phyloP scores from a whole-genome alignment of 2,113 vertebrate species.

The Elgaria multicarinata region DNA sequence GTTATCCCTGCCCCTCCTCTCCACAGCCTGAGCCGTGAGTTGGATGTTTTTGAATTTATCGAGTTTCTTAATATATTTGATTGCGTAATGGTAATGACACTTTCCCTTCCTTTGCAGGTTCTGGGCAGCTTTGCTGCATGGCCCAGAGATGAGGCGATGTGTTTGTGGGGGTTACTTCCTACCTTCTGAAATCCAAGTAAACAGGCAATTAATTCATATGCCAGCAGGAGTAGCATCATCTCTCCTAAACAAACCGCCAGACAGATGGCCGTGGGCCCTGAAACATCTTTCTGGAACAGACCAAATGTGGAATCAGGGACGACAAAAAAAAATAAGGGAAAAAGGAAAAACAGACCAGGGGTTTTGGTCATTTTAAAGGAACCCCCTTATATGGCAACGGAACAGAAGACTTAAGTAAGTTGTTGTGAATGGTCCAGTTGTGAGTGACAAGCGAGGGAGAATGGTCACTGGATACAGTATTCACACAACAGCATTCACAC shows the following conservation, averaged over 20 bases:
- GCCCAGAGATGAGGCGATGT: not conserved
- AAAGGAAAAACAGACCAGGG: not conserved
- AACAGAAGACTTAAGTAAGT: not conserved
- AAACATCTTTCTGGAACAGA: conserved; percentile 13
- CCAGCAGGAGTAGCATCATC: no score
- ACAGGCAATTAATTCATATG: not conserved
- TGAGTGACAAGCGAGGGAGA: not conserved
- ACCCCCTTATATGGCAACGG: not conserved
- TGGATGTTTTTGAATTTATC: no score
- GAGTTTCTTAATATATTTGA: no score
- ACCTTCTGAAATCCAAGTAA: not conserved
- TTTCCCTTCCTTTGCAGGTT: not conserved
- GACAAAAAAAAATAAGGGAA: not conserved
- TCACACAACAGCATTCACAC: not conserved
- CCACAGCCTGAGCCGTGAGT: no score
- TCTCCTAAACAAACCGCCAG: not conserved
- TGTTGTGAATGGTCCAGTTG: not conserved
- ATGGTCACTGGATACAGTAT: not conserved
- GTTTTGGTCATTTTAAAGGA: not conserved
- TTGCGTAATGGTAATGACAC: no score
- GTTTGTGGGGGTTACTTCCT: not conserved
- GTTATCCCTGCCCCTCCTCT: not conserved
- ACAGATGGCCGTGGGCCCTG: conserved; percentile 18
- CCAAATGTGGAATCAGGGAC: not conserved
- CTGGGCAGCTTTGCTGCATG: not conserved